Evolutionary conservation across 2,113 vertebrate species (phyloP).

Genomic region (Nerophis lumbriciformis): DNA sequence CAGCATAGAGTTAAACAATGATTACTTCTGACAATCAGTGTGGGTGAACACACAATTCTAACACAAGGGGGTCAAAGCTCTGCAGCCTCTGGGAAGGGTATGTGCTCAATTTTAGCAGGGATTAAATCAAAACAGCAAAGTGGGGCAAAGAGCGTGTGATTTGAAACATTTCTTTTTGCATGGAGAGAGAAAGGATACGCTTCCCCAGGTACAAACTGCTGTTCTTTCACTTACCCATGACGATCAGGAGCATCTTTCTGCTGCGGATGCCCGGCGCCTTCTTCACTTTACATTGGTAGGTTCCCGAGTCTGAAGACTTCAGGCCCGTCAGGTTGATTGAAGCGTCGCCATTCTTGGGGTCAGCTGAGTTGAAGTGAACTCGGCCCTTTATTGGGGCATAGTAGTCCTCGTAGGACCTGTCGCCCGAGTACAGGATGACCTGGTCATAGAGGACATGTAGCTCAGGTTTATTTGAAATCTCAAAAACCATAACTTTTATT

Average conservation of each 20-base stretch:
- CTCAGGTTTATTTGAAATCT: background rate
- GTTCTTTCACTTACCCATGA: constrained; percentile 78
- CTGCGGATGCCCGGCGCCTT: constrained; percentile 85
- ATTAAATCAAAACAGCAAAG: constrained; percentile 50
- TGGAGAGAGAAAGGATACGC: constrained; percentile 6
- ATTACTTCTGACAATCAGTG: constrained; percentile 21
- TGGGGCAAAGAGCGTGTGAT: constrained; percentile 37
- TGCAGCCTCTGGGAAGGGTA: constrained; percentile 51
- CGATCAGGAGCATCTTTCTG: constrained; percentile 81
- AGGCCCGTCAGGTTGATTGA: constrained; percentile 84
- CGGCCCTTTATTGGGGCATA: constrained; percentile 72
- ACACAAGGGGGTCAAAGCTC: constrained; percentile 19
- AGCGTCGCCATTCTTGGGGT: constrained; percentile 84
- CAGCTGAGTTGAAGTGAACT: constrained; percentile 80
- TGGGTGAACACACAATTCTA: constrained; percentile 21
- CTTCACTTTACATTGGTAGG: constrained; percentile 94
- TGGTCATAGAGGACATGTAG: constrained; percentile 37
- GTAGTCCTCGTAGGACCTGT: constrained; percentile 79
- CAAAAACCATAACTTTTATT: no score
- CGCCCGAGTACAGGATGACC: constrained; percentile 86
- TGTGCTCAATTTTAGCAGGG: constrained; percentile 37
- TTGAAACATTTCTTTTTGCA: constrained; percentile 22
- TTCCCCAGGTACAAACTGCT: background rate
- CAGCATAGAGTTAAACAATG: constrained; percentile 1
- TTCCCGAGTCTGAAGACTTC: constrained; percentile 80